Evolutionary conservation across 2,888 invertebrate species (phyloP).

Genomic region (Bugulina stolonifera): DNA sequence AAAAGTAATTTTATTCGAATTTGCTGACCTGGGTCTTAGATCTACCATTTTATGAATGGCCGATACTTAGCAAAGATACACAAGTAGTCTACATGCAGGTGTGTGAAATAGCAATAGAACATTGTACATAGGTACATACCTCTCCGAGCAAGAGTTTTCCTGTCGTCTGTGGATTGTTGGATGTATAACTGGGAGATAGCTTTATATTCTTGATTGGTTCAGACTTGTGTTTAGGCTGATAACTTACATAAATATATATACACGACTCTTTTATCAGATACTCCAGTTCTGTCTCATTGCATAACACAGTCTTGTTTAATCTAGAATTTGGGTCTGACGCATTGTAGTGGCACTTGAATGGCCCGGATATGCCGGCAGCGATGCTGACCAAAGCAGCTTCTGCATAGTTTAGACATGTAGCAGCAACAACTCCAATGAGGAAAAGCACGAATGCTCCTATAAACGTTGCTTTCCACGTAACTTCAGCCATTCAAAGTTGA

Average conservation of each 20-base stretch:
- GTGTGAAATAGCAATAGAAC: no score
- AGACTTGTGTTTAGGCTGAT: neutral
- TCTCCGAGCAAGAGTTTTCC: neutral
- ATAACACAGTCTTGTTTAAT: neutral
- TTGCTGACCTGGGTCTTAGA: no score
- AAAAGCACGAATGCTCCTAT: neutral
- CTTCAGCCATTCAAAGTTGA: slow-evolving; percentile 1
- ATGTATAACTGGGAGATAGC: neutral
- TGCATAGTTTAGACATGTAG: slow-evolving; percentile 2
- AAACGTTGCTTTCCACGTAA: slow-evolving; percentile 24
- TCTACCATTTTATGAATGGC: no score
- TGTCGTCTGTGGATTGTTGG: neutral
- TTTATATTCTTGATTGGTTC: neutral
- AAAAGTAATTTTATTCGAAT: no score
- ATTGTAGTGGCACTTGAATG: neutral
- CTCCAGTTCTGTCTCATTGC: neutral
- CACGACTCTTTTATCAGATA: neutral
- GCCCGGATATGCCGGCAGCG: neutral
- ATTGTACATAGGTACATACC: neutral
- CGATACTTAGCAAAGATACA: no score
- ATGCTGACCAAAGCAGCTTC: neutral
- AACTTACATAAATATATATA: neutral
- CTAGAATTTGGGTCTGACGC: neutral
- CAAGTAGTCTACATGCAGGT: no score
- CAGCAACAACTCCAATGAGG: neutral